Percentiles rank a stretch among this genome's conserved stretches.
Conservation (phyloP, 2,113 vertebrate genomes). For the Corythornis vintsioides region DNA sequence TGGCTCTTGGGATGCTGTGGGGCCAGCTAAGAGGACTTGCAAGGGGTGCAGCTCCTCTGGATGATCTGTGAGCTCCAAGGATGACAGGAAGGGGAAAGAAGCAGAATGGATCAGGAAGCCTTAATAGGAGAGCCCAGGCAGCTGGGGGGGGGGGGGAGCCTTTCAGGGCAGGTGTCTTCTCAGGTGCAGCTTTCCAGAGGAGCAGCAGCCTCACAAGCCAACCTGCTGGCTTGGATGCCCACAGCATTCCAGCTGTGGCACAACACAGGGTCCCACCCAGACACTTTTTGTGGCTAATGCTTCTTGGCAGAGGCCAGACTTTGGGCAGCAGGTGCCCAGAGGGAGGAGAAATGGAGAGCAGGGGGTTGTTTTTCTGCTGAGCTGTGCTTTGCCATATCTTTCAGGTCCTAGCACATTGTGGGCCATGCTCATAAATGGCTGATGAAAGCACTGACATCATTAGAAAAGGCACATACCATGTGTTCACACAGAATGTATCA, state of each 20-base stretch:
- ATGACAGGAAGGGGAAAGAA: background rate
- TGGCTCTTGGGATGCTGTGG: background rate
- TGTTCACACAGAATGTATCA: background rate
- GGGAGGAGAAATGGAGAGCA: background rate
- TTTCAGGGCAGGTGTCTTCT: rapidly evolving
- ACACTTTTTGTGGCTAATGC: rapidly evolving
- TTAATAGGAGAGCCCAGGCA: background rate
- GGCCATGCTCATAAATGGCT: rapidly evolving
- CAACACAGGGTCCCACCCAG: rapidly evolving
- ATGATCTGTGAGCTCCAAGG: background rate
- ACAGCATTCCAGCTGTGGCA: rapidly evolving
- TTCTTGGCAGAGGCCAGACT: background rate
- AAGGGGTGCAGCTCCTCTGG: background rate
- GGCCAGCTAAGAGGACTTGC: background rate
- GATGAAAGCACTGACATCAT: background rate
- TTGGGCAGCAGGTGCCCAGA: background rate
- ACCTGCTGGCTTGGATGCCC: background rate
- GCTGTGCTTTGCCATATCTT: background rate
- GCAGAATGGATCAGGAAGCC: rapidly evolving
- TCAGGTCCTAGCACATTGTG: rapidly evolving
- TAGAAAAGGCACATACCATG: background rate
- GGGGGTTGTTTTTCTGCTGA: background rate
- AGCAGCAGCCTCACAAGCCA: background rate
- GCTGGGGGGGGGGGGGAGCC: background rate
- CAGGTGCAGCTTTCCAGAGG: background rate